A percentile compares a stretch with the other conserved stretches of the same genome.
Evolutionary conservation across 2,888 invertebrate genomes (phyloP).

Genomic region (Hemaris fuciformis): DNA sequence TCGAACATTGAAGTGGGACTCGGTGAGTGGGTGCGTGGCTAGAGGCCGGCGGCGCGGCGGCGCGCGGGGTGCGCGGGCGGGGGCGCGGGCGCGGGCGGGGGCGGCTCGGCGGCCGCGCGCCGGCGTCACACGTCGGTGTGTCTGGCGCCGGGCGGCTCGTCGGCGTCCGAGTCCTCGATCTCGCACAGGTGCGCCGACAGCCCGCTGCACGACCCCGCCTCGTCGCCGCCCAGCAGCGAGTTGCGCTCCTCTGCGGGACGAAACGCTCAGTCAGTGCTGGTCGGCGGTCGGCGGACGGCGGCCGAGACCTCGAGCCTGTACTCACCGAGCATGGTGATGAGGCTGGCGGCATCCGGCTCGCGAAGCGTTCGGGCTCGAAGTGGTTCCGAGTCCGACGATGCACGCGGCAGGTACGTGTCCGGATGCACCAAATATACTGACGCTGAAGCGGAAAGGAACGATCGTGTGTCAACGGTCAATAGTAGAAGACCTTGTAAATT

Average conservation of each 20-base stretch:
- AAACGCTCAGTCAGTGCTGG: neutral
- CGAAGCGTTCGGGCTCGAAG: conserved; percentile 55
- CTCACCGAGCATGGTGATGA: conserved; percentile 85
- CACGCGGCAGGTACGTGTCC: conserved; percentile 86
- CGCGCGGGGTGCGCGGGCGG: conserved; percentile 23
- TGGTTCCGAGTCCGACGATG: conserved; percentile 79
- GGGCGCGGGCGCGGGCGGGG: conserved; percentile 8
- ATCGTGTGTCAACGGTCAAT: neutral
- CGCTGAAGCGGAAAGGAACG: conserved; percentile 56
- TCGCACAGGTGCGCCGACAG: conserved; percentile 94
- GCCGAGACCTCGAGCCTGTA: too few relatives aligned
- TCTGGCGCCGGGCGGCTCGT: conserved; percentile 63
- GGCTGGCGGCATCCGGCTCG: conserved; percentile 85
- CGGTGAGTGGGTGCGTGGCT: conserved; percentile 9
- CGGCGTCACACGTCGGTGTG: conserved; percentile 69
- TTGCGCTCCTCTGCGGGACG: conserved; percentile 84
- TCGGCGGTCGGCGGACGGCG: too few relatives aligned
- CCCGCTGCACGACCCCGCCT: conserved; percentile 88
- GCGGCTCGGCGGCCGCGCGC: conserved; percentile 42
- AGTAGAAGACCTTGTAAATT: neutral
- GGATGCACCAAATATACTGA: conserved; percentile 91
- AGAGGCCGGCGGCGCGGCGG: conserved; percentile 21
- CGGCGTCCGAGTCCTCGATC: conserved; percentile 93
- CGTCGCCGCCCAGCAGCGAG: conserved; percentile 85
- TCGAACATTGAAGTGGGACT: conserved; percentile 1